Percentiles rank a stretch among this genome's conserved stretches.
Conservation (phyloP, 2,797 vertebrate genomes). For the Rhincodon typus region DNA sequence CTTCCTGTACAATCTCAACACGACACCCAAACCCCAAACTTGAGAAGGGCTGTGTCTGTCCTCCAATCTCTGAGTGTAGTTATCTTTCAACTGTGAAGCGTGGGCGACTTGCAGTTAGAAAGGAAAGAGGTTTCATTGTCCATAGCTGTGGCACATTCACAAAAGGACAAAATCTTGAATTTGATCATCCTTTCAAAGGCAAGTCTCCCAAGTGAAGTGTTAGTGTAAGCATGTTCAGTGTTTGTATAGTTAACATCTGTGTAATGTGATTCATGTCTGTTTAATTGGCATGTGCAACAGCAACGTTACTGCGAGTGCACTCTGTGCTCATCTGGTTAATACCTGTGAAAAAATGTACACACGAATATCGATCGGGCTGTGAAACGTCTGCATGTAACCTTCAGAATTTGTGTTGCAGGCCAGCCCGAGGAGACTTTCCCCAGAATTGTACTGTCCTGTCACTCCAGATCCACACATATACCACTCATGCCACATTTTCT, state of each 20-base stretch:
- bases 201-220: background rate
- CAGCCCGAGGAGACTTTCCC: background rate
- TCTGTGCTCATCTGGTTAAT: background rate
- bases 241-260: background rate
- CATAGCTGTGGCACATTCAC: too few relatives aligned
- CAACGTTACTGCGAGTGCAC: background rate
- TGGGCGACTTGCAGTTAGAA: too few relatives aligned
- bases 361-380: background rate
- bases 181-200: too few relatives aligned
- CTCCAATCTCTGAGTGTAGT: too few relatives aligned
- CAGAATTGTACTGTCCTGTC: background rate
- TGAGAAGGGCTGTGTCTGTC: too few relatives aligned
- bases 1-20: too few relatives aligned
- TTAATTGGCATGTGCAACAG: background rate
- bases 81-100: too few relatives aligned
- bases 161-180: too few relatives aligned
- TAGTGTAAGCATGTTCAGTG: background rate
- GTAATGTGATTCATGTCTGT: background rate
- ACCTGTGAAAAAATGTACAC: background rate
- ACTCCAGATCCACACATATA: slow-evolving; percentile 15
- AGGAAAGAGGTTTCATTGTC: too few relatives aligned
- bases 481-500: slow-evolving; percentile 10
- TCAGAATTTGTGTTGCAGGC: background rate
- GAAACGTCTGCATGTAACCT: background rate
- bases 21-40: too few relatives aligned